These are phyloP conservation scores for Caenorhabditis sp. DNA, from an alignment of 2,888 invertebrate genomes.

Conservation along the genomic window DNA sequence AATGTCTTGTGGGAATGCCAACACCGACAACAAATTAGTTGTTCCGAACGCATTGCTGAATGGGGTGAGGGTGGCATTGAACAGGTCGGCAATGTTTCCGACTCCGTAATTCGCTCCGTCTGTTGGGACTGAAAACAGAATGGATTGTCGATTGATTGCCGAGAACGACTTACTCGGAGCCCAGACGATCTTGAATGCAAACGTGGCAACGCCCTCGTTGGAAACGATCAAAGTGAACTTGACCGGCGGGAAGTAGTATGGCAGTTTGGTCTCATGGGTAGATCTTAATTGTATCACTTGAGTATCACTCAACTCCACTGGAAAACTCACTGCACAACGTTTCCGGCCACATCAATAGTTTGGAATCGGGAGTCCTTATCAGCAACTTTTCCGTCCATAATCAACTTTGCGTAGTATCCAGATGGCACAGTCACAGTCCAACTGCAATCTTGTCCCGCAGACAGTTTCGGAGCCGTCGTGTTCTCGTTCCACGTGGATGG, in stretches of 20 bases:
- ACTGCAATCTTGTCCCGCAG: neutral
- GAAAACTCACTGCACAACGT: constrained; percentile 20
- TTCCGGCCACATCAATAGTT: constrained; percentile 7
- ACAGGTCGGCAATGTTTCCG: neutral
- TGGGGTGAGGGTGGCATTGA: constrained; percentile 5
- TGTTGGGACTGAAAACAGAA: constrained; percentile 13
- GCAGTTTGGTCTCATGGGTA: constrained; percentile 7
- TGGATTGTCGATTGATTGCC: too few relatives aligned
- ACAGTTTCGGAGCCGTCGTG: neutral
- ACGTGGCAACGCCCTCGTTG: constrained; percentile 8
- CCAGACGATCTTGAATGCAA: constrained; percentile 39
- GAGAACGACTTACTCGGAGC: constrained; percentile 11
- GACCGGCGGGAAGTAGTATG: constrained; percentile 23
- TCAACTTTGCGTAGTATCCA: constrained; percentile 12
- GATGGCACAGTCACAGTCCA: constrained; percentile 8
- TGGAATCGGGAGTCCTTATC: constrained; percentile 6
- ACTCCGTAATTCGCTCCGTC: neutral
- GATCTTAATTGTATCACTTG: neutral
- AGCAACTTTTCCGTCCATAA: constrained; percentile 2
- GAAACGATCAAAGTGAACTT: constrained; percentile 25
- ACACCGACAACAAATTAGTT: neutral
- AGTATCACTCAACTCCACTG: neutral
- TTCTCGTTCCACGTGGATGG: constrained; percentile 30
- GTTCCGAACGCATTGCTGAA: neutral
- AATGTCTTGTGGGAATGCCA: constrained; percentile 11